Evolutionary conservation across 2,797 vertebrate species (phyloP).

Genomic region (Pteropus rufus): DNA sequence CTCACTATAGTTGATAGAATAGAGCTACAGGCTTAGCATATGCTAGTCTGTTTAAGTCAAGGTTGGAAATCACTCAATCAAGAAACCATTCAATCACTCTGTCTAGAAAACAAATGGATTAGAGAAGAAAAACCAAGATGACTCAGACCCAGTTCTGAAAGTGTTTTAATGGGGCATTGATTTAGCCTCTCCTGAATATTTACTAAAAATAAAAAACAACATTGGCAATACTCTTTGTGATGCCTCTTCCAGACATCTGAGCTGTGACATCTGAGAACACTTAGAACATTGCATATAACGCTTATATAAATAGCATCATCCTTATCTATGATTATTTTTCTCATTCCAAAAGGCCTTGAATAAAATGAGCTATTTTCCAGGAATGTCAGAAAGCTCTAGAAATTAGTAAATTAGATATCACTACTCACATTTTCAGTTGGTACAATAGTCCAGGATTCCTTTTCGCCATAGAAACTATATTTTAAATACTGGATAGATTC

Average conservation of each 20-base stretch:
- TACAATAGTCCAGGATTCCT: neutral
- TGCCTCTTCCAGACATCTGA: conserved; percentile 46
- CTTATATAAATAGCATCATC: conserved; percentile 11
- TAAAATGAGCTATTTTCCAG: conserved; percentile 26
- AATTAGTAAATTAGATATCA: neutral
- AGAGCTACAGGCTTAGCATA: conserved; percentile 8
- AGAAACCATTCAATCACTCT: conserved; percentile 58
- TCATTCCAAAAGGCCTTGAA: conserved; percentile 18
- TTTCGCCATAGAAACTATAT: neutral
- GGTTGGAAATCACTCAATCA: conserved; percentile 65
- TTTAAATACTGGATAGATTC: neutral
- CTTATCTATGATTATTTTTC: conserved; percentile 27
- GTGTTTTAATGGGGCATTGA: conserved; percentile 60
- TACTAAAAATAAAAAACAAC: conserved; percentile 66
- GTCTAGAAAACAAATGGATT: conserved; percentile 63
- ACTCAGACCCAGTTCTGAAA: conserved; percentile 52
- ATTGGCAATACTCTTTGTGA: neutral
- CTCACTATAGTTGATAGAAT: neutral
- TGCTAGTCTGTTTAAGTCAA: conserved; percentile 28
- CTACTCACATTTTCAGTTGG: neutral
- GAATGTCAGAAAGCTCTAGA: conserved; percentile 35
- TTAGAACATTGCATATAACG: conserved; percentile 29
- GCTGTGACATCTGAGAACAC: conserved; percentile 14
- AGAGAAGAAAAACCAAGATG: conserved; percentile 46
- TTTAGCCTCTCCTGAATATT: conserved; percentile 55